Evolutionary conservation across 37 sponge, comb jelly and placozoan species (phyloP).

Genomic region (Oopsacas minuta): DNA sequence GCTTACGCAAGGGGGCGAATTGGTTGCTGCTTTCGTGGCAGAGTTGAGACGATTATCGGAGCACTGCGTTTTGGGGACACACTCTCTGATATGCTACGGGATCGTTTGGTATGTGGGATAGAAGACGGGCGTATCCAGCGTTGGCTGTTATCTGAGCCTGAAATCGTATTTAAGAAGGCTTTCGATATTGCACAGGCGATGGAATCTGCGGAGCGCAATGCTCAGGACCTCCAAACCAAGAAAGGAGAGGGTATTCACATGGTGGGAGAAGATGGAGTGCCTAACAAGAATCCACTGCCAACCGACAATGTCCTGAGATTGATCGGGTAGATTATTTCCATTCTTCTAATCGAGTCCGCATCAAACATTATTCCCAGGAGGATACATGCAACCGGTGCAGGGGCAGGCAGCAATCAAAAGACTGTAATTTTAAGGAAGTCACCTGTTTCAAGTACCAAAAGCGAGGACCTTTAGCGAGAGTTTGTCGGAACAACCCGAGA

Average conservation of each 20-base stretch:
- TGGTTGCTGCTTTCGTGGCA: conserved; percentile 12
- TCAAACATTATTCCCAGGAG: background rate
- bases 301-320: background rate
- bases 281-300: background rate
- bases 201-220: conserved; percentile 26
- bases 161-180: too few species aligned
- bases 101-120: conserved; percentile 21
- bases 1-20: conserved; percentile 10
- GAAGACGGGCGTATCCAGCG: too few species aligned
- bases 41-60: conserved; percentile 18
- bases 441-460: conserved; percentile 24
- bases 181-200: conserved; percentile 26
- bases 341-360: background rate
- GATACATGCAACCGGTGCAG: conserved; percentile 29
- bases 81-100: conserved; percentile 22
- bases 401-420: conserved; percentile 1
- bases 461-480: conserved; percentile 28
- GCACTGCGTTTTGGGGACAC: conserved; percentile 23
- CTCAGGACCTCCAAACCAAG: conserved; percentile 5
- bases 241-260: background rate
- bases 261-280: background rate
- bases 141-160: too few species aligned
- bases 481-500: conserved; percentile 21
- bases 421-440: conserved; percentile 22
- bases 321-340: background rate